Evolutionary conservation across 2,797 vertebrate species (phyloP).

Genomic region (Staurois parvus): DNA sequence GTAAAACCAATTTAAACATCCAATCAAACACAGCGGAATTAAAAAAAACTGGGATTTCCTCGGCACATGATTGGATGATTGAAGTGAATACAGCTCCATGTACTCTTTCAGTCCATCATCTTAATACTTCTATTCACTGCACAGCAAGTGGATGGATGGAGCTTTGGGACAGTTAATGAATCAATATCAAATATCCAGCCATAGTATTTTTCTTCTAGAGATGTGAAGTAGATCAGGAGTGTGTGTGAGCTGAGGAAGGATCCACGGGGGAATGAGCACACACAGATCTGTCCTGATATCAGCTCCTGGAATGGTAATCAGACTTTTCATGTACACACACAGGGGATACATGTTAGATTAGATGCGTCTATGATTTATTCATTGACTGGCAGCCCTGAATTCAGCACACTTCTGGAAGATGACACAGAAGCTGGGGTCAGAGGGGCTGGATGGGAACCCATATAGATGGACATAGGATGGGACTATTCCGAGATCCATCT

Average conservation of each 20-base stretch:
- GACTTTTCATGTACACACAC: constrained; percentile 25
- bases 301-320: not conserved
- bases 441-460: not conserved
- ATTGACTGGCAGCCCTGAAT: not conserved
- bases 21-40: too few relatives aligned
- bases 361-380: constrained; percentile 27
- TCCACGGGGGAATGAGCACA: not conserved
- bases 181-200: too few relatives aligned
- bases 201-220: not conserved
- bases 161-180: too few relatives aligned
- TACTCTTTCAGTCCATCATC: too few relatives aligned
- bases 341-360: constrained; percentile 48
- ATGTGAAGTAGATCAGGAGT: not conserved
- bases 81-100: too few relatives aligned
- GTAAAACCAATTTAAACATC: too few relatives aligned
- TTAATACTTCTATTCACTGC: too few relatives aligned
- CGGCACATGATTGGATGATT: too few relatives aligned
- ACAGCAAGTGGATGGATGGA: too few relatives aligned
- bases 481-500: not conserved
- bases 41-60: too few relatives aligned
- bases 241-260: not conserved
- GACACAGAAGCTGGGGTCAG: not conserved
- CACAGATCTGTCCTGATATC: not conserved
- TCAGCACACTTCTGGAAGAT: not conserved
- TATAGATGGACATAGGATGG: not conserved